Evolutionary conservation across 2,888 invertebrate genomes (phyloP), one percentile per base, ranked within the genome.

Genomic region (Priapulus caudatus): DNA sequence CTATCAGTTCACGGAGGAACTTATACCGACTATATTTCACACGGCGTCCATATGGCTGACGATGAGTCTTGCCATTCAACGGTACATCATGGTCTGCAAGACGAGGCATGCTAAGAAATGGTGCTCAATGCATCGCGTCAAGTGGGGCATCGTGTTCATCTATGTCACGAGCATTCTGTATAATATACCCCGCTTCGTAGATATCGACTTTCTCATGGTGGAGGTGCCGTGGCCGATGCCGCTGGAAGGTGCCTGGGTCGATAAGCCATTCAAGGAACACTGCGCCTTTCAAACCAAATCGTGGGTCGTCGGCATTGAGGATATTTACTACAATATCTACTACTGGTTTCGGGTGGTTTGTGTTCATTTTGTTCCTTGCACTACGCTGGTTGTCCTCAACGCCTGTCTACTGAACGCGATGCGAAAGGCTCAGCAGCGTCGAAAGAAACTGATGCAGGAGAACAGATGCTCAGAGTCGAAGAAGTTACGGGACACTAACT

Each of bases 11-110:
- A 81, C 79, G 64, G 65, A 84, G 18, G 64, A 67, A 44, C 59
- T 67, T 20, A 49, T 89, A 59, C 89, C 89, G 20, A 84, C 85
- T 20, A 79, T 89, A 74, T 91, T 90, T 71, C 92, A 92, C 74
- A 90, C 91, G 2, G 88, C 90, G 2, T 88, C 89, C 61, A 89
- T 91, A 56, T 92, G 91, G 91, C 74, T 92, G 62, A 92, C 92
- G 0, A 75, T 92, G 59, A 84, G 88, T 0, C 73, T 93, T 56
- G 92, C 92, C 0, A 84, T 86, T 18, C 93, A 93, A 73, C 77
- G 92, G 61, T 93, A 91, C 75, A 86, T 93, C 63, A 93, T 90
- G 72, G 91, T 93, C 1, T 92, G 91, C 66, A 90, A 91, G 70
- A 88, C 91, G 0, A 83, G 88, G 0, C 78, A 84, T 56, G 92